Evolutionary conservation across 2,888 invertebrate genomes (phyloP), one percentile per base, ranked within the genome.

Genomic region (Pheosia tremula): DNA sequence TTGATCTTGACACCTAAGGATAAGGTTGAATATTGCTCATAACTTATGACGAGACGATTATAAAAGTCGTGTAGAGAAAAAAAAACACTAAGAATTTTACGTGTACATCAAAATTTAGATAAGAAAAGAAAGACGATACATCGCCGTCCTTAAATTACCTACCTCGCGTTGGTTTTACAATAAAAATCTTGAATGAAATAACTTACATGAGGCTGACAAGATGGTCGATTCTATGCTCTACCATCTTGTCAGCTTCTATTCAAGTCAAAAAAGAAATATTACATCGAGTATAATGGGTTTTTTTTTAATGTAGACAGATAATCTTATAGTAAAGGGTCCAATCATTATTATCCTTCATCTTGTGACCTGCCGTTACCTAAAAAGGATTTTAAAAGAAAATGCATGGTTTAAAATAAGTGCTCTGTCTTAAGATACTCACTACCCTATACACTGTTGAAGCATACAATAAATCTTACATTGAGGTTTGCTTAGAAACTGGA

Each of bases 81-180:
- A 64, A 54, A 66, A 59, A n/a, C 61, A 52, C 41, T 38, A 53
- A 65, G 57, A 68, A 66, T 66, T 69, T 70, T 62, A 60, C 67
- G 61, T 71, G 63, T 55, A 66, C 63, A 63, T 64, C 70, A 66
- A 71, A 68, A 63, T 69, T 71, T 37, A 56, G 66, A 63, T 68
- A 66, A 62, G 60, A 60, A 57, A 47, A 57, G 68, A 56, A 66
- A 59, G 43, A 39, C 61, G 59, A 74, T 72, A 72, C 59, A 66
- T 71, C 63, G 66, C 55, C 45, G 56, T n/a, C 59, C 45, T 72
- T 68, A 66, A 75, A 70, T 70, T 72, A 75, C 70, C 70, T 72
- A 75, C 70, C 70, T 67, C 58, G 60, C 59, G 54, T 64, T 67
- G 64, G 65, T 55, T 64, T 72, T 57, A 61, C 60, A 63, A 57